Percentiles rank a stretch among this genome's conserved stretches.
phyloP scores from a whole-genome alignment of 2,113 vertebrate genomes.

The Malaclemys terrapin region DNA sequence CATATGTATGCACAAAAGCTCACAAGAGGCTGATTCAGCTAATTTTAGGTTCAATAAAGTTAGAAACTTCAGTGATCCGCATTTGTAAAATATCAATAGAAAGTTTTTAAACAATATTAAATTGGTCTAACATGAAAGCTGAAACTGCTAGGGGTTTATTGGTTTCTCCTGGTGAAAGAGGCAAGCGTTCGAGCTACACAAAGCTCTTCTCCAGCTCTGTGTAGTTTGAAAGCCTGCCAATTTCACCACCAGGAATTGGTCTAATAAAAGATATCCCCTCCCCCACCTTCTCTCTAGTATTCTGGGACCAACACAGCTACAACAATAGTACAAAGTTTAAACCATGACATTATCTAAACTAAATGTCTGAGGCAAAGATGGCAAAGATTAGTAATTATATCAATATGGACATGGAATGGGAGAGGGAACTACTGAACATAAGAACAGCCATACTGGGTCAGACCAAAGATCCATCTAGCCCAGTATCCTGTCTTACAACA shows the following conservation, averaged over 20 bases:
- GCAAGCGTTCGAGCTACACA: background rate
- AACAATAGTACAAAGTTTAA: background rate
- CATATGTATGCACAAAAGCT: too few relatives aligned
- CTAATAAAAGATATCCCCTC: background rate
- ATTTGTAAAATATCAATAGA: background rate
- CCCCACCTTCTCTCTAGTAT: background rate
- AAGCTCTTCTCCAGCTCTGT: background rate
- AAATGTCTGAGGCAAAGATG: background rate
- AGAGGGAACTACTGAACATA: background rate
- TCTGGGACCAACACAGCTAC: background rate
- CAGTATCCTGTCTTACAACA: too few relatives aligned
- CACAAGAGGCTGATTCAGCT: fast-evolving
- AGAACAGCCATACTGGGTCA: too few relatives aligned
- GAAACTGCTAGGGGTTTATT: background rate
- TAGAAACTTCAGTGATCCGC: fast-evolving
- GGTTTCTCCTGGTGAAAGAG: background rate
- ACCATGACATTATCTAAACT: background rate
- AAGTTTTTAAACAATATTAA: background rate
- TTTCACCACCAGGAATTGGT: too few relatives aligned
- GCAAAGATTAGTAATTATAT: background rate
- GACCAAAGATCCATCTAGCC: too few relatives aligned
- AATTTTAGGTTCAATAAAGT: background rate
- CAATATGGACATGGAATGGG: background rate
- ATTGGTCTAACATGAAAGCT: background rate
- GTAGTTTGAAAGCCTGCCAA: background rate